A percentile compares a stretch with the other conserved stretches of the same genome.
Evolutionary conservation across 2,797 vertebrate species (phyloP).

Genomic region (Squalus acanthias): DNA sequence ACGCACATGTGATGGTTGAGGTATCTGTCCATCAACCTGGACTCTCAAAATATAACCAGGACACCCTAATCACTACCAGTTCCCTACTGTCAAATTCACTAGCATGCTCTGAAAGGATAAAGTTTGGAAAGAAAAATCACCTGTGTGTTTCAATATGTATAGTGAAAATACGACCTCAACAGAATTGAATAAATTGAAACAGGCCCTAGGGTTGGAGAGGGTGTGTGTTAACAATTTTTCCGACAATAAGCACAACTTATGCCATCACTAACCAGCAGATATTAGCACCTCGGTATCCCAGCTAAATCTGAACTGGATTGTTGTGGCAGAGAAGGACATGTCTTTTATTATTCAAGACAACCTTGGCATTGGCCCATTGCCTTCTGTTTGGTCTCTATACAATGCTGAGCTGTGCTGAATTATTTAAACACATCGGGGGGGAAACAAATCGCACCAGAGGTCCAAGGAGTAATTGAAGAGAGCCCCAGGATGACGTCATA

Average conservation of each 20-base stretch:
- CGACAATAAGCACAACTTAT: not conserved
- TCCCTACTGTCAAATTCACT: not conserved
- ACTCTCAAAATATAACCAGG: not conserved
- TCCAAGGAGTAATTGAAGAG: conserved; percentile 47
- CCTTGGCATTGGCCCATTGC: conserved; percentile 61
- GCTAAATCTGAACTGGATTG: not conserved
- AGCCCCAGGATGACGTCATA: conserved; percentile 48
- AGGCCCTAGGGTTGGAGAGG: not conserved
- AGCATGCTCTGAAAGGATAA: not conserved
- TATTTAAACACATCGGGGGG: conserved; percentile 64
- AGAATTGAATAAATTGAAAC: not conserved
- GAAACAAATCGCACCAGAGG: conserved; percentile 51
- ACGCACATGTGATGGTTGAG: not conserved
- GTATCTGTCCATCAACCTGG: not conserved
- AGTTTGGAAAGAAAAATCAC: not conserved
- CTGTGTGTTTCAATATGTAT: not conserved
- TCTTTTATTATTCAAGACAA: conserved; percentile 69
- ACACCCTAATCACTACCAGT: not conserved
- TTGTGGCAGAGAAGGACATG: conserved; percentile 34
- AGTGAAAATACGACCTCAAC: not conserved
- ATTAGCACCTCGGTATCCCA: conserved; percentile 36
- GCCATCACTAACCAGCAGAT: conserved; percentile 14
- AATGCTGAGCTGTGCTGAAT: conserved; percentile 64
- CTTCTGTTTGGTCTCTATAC: conserved; percentile 49
- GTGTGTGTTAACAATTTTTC: not conserved